Conservation (phyloP, 2,797 vertebrate genomes). For the Saxicola maurus region DNA sequence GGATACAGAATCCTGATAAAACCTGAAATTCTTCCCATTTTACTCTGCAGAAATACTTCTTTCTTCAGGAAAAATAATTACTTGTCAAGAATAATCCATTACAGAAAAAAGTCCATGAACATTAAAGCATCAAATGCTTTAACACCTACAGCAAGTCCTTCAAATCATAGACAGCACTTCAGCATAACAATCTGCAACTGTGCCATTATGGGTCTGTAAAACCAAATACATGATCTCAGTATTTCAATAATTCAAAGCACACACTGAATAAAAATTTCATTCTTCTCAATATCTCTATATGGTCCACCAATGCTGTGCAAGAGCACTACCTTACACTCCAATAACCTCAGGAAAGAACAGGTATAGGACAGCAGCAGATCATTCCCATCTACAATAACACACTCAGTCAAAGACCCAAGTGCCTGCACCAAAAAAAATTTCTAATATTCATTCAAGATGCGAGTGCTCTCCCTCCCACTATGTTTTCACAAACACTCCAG, state of each 20-base stretch:
- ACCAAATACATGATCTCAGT: not conserved
- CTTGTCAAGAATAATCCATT: constrained; percentile 2
- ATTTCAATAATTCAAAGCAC: not conserved
- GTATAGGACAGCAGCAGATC: not conserved
- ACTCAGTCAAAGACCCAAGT: not conserved
- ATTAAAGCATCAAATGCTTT: not conserved
- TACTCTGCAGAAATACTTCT: not conserved
- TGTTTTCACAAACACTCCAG: constrained; percentile 53
- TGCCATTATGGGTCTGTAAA: not conserved
- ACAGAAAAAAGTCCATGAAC: not conserved
- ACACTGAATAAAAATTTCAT: not conserved
- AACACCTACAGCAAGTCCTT: not conserved
- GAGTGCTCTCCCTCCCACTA: constrained; percentile 31
- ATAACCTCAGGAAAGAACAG: not conserved
- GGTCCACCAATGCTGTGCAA: not conserved
- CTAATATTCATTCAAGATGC: not conserved
- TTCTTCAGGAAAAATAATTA: constrained; percentile 3
- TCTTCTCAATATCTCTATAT: not conserved
- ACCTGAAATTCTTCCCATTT: not conserved
- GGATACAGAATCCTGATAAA: not conserved
- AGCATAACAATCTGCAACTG: not conserved
- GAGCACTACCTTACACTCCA: not conserved
- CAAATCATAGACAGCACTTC: not conserved
- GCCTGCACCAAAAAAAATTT: not conserved
- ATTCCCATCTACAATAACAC: not conserved